Evolutionary conservation across 2,113 vertebrate genomes (phyloP).

Genomic region (Calonectris borealis): DNA sequence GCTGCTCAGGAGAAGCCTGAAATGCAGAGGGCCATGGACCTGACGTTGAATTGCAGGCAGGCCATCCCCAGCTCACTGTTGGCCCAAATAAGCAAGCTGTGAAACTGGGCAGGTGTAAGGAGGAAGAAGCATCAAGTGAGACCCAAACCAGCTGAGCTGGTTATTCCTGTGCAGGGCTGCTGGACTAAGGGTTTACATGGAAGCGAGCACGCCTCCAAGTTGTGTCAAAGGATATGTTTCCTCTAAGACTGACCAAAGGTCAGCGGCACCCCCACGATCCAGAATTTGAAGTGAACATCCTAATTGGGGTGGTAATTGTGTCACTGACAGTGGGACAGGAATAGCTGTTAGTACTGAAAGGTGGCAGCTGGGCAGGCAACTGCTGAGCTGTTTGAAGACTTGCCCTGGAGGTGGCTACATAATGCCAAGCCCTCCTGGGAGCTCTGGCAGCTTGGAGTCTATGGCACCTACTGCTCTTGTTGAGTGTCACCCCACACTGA

Average conservation of each 20-base stretch:
- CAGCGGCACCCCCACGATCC: neutral
- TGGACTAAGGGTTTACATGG: neutral
- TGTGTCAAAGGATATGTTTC: neutral
- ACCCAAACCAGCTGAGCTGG: neutral
- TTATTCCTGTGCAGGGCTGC: neutral
- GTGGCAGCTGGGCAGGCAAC: neutral
- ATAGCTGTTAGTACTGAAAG: neutral
- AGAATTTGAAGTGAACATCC: neutral
- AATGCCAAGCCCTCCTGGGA: neutral
- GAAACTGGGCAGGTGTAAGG: neutral
- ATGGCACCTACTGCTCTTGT: neutral
- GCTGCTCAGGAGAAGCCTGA: neutral
- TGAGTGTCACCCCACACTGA: neutral
- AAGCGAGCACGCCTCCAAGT: rapidly evolving
- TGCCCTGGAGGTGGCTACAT: neutral
- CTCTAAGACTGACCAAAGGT: neutral
- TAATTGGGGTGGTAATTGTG: neutral
- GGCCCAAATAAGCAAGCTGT: neutral
- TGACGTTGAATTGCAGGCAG: neutral
- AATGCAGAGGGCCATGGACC: neutral
- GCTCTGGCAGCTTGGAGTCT: neutral
- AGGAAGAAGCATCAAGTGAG: neutral
- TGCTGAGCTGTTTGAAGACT: neutral
- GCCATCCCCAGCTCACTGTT: neutral
- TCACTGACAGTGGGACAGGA: neutral